phyloP scores from a whole-genome alignment of 2,113 vertebrate species.

The Scomber colias region DNA sequence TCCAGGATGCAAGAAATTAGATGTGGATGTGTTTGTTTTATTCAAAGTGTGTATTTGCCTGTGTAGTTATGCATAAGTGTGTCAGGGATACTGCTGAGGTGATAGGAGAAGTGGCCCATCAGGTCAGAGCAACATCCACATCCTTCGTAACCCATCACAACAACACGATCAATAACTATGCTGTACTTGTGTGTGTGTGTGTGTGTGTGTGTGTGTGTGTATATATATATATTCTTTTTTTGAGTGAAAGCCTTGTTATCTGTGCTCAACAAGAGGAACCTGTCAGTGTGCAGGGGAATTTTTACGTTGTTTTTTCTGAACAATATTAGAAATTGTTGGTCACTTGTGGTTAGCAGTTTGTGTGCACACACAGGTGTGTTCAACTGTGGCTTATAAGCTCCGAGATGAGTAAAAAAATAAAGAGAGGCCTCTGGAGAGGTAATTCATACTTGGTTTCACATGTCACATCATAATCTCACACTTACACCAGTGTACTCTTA shows the following conservation, averaged over 20 bases:
- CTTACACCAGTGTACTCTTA: no score
- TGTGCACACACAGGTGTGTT: no score
- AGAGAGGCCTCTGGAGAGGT: no score
- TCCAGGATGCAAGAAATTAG: not conserved
- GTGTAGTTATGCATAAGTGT: no score
- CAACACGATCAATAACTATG: constrained; percentile 39
- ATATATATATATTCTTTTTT: not conserved
- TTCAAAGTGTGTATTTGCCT: no score
- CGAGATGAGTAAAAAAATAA: no score
- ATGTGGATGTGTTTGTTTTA: not conserved
- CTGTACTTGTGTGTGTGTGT: constrained; percentile 6
- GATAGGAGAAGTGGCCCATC: constrained; percentile 24
- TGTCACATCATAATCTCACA: no score
- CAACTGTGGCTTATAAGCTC: no score
- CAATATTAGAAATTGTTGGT: no score
- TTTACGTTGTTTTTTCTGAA: not conserved
- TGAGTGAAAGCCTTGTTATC: constrained; percentile 9
- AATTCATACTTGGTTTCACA: no score
- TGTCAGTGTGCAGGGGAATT: not conserved
- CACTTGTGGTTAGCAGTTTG: no score
- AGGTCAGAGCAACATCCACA: constrained; percentile 39
- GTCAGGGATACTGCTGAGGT: not conserved
- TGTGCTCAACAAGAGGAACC: not conserved
- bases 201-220: constrained; percentile 26
- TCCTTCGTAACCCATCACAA: constrained; percentile 30